Percentiles rank a stretch among this genome's conserved stretches.
Evolutionary conservation across 1,140 invertebrate species (phyloP).

Genomic region (Drosophila subpulchrella): DNA sequence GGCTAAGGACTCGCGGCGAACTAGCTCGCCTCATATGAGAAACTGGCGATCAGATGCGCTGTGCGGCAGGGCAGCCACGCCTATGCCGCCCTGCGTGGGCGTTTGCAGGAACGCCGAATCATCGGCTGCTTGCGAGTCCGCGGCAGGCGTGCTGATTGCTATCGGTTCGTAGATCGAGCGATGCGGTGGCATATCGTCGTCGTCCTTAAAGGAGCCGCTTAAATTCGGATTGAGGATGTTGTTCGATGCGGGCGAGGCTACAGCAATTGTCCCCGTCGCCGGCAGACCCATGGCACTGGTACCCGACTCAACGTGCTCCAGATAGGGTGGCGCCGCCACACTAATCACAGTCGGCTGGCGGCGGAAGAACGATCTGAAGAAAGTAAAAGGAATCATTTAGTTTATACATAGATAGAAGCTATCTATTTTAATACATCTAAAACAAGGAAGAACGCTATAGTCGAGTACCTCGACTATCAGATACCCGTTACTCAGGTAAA

Average conservation of each 20-base stretch:
- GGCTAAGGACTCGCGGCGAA: conserved; percentile 18
- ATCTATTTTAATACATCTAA: too few species aligned
- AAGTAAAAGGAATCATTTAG: neutral
- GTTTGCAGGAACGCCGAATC: conserved; percentile 77
- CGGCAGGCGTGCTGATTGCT: conserved; percentile 51
- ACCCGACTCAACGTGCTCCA: conserved; percentile 61
- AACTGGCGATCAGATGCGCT: conserved; percentile 55
- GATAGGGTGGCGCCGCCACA: conserved; percentile 69
- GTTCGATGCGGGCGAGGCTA: conserved; percentile 72
- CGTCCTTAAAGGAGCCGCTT: conserved; percentile 84
- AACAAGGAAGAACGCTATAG: too few species aligned
- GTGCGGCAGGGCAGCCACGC: conserved; percentile 75
- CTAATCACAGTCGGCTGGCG: conserved; percentile 53
- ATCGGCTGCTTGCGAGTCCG: conserved; percentile 23
- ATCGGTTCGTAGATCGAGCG: conserved; percentile 80
- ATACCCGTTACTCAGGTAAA: too few species aligned
- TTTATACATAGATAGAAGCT: neutral
- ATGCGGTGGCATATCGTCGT: conserved; percentile 74
- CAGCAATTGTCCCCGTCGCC: conserved; percentile 28
- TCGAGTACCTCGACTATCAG: too few species aligned
- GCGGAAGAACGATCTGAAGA: conserved; percentile 61
- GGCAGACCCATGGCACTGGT: conserved; percentile 27
- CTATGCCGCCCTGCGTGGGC: conserved; percentile 73
- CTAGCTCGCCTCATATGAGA: conserved; percentile 63
- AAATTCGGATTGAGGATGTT: conserved; percentile 84